Evolutionary conservation across 35 echinoderm and acorn worm genomes (phyloP).

Genomic region (Strongylocentrotus purpuratus): DNA sequence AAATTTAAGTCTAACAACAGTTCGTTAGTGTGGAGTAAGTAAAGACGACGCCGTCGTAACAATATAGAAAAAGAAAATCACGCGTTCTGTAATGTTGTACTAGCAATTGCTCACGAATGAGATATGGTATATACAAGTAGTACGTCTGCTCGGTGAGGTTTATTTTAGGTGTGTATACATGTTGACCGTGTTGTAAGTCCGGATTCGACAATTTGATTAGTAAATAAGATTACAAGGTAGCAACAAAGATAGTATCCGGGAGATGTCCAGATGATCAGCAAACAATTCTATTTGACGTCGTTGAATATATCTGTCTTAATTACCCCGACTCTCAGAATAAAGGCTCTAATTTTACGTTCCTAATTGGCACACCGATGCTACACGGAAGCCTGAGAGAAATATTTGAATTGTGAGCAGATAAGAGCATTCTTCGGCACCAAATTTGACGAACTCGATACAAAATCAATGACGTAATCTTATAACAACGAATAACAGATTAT

Average conservation of each 20-base stretch:
- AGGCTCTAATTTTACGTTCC: neutral
- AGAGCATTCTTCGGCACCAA: neutral
- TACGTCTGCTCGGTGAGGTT: too few relatives aligned
- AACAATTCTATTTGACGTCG: neutral
- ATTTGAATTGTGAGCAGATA: neutral
- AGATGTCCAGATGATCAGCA: neutral
- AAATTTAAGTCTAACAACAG: too few relatives aligned
- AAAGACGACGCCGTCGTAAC: too few relatives aligned
- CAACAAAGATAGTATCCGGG: constrained; percentile 22
- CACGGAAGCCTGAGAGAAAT: neutral
- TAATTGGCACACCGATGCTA: neutral
- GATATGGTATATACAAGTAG: too few relatives aligned
- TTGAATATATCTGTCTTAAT: neutral
- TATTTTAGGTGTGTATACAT: neutral
- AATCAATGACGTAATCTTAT: too few relatives aligned
- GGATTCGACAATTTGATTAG: neutral
- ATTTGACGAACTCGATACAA: neutral
- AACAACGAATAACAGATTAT: too few relatives aligned
- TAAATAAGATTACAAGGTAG: constrained; percentile 9
- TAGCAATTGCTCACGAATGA: too few relatives aligned
- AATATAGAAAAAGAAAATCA: too few relatives aligned
- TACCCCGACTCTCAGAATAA: neutral
- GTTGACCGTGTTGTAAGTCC: neutral
- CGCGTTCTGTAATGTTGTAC: too few relatives aligned
- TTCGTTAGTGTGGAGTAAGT: too few relatives aligned